Evolutionary conservation across 2,797 vertebrate species (phyloP).

Genomic region (Furcifer pardalis): DNA sequence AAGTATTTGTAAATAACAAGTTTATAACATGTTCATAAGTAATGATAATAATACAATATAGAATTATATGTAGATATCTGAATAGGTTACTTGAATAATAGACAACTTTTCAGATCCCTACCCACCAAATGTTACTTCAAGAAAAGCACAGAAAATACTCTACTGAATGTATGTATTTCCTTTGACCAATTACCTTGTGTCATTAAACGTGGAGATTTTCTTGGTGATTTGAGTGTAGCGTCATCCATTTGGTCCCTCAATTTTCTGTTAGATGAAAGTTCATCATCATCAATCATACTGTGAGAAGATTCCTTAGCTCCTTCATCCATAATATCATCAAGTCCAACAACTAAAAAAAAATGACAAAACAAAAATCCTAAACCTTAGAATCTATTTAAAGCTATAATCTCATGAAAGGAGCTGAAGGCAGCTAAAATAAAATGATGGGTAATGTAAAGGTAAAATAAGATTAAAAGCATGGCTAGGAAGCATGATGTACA

Average conservation of each 20-base stretch:
- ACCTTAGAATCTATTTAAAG: constrained; percentile 55
- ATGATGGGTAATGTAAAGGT: constrained; percentile 41
- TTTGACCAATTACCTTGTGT: constrained; percentile 75
- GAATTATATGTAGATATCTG: neutral
- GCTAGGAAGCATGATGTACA: constrained; percentile 44
- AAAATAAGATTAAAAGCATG: constrained; percentile 32
- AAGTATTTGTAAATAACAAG: neutral
- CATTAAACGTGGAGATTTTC: constrained; percentile 84
- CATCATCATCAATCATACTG: constrained; percentile 78
- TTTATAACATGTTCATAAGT: neutral
- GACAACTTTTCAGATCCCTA: neutral
- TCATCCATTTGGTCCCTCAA: constrained; percentile 78
- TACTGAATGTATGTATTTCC: neutral
- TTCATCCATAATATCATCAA: constrained; percentile 84
- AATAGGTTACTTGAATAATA: neutral
- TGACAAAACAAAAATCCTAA: constrained; percentile 60
- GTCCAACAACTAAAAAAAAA: constrained; percentile 78
- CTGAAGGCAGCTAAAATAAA: constrained; percentile 26
- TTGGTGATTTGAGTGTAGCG: constrained; percentile 70
- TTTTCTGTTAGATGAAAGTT: constrained; percentile 77
- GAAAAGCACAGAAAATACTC: neutral
- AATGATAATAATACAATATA: neutral
- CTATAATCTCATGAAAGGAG: constrained; percentile 32
- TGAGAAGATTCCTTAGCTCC: constrained; percentile 81
- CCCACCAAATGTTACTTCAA: neutral